Conservation (phyloP, 2,113 vertebrate genomes). For the Periophthalmodon schlosseri region DNA sequence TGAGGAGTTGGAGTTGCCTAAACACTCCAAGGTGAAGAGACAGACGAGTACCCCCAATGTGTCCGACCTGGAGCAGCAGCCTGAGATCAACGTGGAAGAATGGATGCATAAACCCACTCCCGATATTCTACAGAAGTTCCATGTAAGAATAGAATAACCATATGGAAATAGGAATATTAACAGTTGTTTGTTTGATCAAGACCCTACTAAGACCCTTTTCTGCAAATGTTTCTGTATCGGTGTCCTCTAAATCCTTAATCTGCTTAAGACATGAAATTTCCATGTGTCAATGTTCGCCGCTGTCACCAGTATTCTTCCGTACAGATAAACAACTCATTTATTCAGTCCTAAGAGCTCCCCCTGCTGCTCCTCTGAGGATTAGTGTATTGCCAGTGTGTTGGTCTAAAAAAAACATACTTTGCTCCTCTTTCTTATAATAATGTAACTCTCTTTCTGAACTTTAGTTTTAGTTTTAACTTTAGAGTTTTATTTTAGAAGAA, state of each 20-base stretch:
- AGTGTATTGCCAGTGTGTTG: neutral
- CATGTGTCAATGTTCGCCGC: neutral
- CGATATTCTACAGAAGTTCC: slow-evolving; percentile 90
- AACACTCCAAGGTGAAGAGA: slow-evolving; percentile 96
- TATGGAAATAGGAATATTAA: neutral
- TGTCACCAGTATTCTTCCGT: neutral
- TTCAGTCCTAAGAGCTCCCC: neutral
- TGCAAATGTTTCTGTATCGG: neutral
- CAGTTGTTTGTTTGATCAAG: neutral
- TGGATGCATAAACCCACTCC: slow-evolving; percentile 84
- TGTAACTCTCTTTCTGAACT: neutral
- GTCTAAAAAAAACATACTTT: neutral
- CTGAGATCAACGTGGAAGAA: slow-evolving; percentile 82
- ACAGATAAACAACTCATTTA: neutral
- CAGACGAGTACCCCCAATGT: slow-evolving; percentile 88
- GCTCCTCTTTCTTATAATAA: neutral
- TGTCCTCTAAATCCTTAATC: neutral
- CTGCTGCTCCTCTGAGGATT: slow-evolving; percentile 9
- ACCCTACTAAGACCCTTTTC: neutral
- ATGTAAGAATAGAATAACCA: slow-evolving; percentile 76
- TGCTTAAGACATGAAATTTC: neutral
- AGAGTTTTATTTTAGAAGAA: too few species aligned
- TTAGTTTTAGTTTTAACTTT: too few species aligned
- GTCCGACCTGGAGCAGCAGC: slow-evolving; percentile 86
- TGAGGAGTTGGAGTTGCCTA: slow-evolving; percentile 92